Base-by-base conservation (phyloP, 1,140 invertebrate genomes). In the Nylanderia fulva region DNA sequence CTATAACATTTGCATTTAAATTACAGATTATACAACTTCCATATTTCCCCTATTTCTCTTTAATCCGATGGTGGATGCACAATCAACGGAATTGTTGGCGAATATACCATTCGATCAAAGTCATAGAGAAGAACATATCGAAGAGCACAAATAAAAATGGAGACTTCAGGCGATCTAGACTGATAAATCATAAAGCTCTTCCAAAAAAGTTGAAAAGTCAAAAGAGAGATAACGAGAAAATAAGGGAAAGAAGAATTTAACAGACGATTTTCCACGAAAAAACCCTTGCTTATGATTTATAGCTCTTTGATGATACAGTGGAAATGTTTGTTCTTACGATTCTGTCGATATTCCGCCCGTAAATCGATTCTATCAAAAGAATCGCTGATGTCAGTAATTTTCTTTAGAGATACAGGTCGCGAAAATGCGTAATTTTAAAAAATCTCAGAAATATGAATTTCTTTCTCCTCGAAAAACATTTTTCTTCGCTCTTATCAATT, bases 221-320 rank as follows among this genome's bases (percentile, higher is more conserved):
- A 63, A 15, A 74, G 2, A 15, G n/a, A 24, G n/a, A 39, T 7
- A 39, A 3, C 27, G 52, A 39, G 1, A 56, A 21, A 29, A 42
- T 8, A 0, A 36, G 29, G n/a, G 29, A 36, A 9, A 36, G n/a
- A 27, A 42, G 24, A 64, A 33, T 33, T 33, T 33, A 42, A 21
- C 18, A 11, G 18, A 42, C 9, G 13, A 11, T 69, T 56, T 54
- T 45, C 29, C 13, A 52, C n/a, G 24, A 58, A 48, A 66, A 80
- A 71, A 82, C 66, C 29, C n/a, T 56, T 80, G 52, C 15, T 1
- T 42, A 61, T 66, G 29, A 82, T 82, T 82, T 71, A 82, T 82
- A 39, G 18, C 1, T 6, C 24, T 56, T 82, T 71, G 52, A 56
- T 48, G 77, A 82, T 42, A 18, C 9, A 11, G 36, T 58, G 33